These are phyloP conservation scores for Pachycephala philippinensis DNA, from an alignment of 2,113 vertebrate species.

Conservation along the genomic window DNA sequence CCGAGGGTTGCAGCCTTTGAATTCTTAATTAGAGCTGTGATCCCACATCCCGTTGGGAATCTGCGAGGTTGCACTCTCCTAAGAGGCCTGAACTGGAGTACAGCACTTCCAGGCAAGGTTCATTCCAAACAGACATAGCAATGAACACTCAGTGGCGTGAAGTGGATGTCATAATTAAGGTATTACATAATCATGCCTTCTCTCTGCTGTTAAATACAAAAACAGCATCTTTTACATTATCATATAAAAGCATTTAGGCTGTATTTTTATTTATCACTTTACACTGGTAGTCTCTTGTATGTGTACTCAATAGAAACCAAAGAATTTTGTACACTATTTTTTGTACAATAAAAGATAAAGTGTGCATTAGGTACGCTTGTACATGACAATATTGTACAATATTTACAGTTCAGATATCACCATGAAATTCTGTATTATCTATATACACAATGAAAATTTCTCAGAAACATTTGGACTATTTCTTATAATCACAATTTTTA, in stretches of 20 bases:
- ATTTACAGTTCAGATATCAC: conserved; percentile 96
- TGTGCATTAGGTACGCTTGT: conserved; percentile 99
- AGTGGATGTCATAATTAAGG: conserved; percentile 73
- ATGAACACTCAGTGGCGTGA: conserved; percentile 77
- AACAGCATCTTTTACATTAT: conserved; percentile 86
- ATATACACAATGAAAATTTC: conserved; percentile 99
- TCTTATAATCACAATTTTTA: conserved; percentile 91
- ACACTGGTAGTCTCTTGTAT: conserved; percentile 84
- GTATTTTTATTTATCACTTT: conserved; percentile 90
- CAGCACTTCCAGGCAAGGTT: conserved; percentile 79
- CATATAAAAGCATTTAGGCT: conserved; percentile 96
- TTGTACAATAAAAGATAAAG: conserved; percentile 99
- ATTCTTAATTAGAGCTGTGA: conserved; percentile 61
- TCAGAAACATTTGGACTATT: conserved; percentile 99
- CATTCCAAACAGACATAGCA: conserved; percentile 74
- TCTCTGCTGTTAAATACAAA: conserved; percentile 85
- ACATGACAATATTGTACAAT: conserved; percentile 98
- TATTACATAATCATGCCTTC: conserved; percentile 80
- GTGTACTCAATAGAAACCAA: conserved; percentile 97
- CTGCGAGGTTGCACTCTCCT: conserved; percentile 62
- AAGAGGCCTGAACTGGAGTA: conserved; percentile 54
- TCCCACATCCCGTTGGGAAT: conserved; percentile 66
- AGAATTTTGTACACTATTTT: conserved; percentile 96
- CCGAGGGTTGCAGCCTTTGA: conserved; percentile 64
- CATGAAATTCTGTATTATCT: conserved; percentile 97